A percentile compares a stretch with the other conserved stretches of the same genome.
Conservation (phyloP, 2,888 invertebrate species). For the Eupithecia vulgata region DNA sequence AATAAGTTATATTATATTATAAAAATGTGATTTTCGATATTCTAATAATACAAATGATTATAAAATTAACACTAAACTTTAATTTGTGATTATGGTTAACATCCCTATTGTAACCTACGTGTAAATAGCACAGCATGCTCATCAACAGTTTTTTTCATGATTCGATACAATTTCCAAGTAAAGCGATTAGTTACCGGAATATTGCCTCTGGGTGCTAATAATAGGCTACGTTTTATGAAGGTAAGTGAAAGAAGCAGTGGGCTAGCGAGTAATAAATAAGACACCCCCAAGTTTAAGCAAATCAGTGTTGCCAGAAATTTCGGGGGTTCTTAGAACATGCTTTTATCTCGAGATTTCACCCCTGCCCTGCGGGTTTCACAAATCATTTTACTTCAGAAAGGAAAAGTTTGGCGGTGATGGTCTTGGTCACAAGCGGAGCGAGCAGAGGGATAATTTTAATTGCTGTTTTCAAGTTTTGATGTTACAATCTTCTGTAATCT, state of each 20-base stretch:
- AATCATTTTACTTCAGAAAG: constrained; percentile 46
- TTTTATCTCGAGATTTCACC: constrained; percentile 44
- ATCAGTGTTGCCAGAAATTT: constrained; percentile 31
- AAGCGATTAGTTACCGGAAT: neutral
- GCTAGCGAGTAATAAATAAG: constrained; percentile 11
- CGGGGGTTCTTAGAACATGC: constrained; percentile 26
- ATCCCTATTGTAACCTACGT: too few relatives aligned
- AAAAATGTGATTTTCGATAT: too few relatives aligned
- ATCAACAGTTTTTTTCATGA: too few relatives aligned
- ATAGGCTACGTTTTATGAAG: neutral
- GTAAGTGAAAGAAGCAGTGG: neutral
- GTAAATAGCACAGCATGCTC: too few relatives aligned
- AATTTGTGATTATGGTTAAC: too few relatives aligned
- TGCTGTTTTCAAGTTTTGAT: neutral
- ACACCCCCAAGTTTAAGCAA: constrained; percentile 20
- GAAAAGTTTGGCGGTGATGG: constrained; percentile 5
- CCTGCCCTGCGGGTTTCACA: constrained; percentile 43
- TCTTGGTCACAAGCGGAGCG: constrained; percentile 14
- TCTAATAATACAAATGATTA: too few relatives aligned
- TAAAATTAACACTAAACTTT: too few relatives aligned
- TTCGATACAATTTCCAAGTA: too few relatives aligned
- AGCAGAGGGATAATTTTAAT: neutral
- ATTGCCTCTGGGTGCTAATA: neutral
- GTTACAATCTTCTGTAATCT: neutral
- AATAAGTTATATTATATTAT: too few relatives aligned